These are phyloP conservation scores for Spondyliosoma cantharus DNA, from an alignment of 2,797 vertebrate species.

Conservation along the genomic window DNA sequence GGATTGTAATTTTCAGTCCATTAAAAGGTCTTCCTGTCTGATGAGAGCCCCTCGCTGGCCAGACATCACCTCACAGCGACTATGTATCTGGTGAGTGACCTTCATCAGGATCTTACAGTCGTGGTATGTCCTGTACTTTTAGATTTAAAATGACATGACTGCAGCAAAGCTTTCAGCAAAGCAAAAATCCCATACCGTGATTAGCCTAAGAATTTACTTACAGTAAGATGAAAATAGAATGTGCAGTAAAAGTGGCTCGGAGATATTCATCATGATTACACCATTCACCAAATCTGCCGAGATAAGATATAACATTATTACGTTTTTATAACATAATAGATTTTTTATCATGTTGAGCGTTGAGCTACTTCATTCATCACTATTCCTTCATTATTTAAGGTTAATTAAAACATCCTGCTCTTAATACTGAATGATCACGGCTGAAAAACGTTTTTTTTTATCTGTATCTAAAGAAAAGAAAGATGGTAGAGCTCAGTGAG, in stretches of 20 bases:
- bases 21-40: slow-evolving; percentile 60
- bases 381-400: not conserved
- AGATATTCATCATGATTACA: not conserved
- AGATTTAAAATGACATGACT: not conserved
- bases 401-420: slow-evolving; percentile 1
- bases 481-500: no score
- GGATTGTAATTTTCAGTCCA: slow-evolving; percentile 59
- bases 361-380: slow-evolving; percentile 1
- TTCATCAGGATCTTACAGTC: slow-evolving; percentile 23
- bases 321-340: slow-evolving; percentile 1
- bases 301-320: slow-evolving; percentile 14
- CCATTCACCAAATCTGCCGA: not conserved
- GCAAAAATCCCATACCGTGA: not conserved
- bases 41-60: slow-evolving; percentile 34
- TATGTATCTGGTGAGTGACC: slow-evolving; percentile 35
- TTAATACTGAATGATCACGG: slow-evolving; percentile 22
- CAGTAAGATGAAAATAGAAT: not conserved
- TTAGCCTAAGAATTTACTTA: not conserved
- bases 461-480: no score
- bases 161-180: not conserved
- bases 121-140: not conserved
- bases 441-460: not conserved
- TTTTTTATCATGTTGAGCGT: not conserved
- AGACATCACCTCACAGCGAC: slow-evolving; percentile 41
- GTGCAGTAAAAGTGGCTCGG: not conserved